A percentile compares a stretch with the other conserved stretches of the same genome.
These are phyloP conservation scores for Petrocephalus schoutedeni DNA, from an alignment of 2,797 vertebrate genomes.

Conservation along the genomic window DNA sequence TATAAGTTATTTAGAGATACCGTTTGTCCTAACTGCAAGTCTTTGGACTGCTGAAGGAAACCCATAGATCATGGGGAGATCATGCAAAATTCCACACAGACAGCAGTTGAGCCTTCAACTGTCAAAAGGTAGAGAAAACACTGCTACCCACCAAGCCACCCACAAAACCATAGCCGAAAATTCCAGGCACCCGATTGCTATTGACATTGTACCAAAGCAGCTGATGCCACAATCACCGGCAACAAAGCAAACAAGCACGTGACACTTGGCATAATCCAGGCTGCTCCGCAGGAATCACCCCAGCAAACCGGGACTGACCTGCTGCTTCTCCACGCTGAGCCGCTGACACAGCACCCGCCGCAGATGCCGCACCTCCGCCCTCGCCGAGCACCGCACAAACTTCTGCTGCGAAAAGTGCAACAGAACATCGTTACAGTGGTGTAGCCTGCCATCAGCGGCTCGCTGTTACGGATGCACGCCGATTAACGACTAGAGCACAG, in stretches of 20 bases:
- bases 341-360: constrained; percentile 86
- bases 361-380: constrained; percentile 87
- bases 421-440: neutral
- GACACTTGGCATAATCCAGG: neutral
- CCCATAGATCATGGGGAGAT: neutral
- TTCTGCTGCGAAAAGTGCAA: constrained; percentile 72
- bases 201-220: neutral
- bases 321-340: constrained; percentile 79
- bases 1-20: neutral
- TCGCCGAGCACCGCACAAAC: constrained; percentile 87
- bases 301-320: constrained; percentile 57
- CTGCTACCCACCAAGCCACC: neutral
- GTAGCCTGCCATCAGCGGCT: neutral
- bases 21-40: neutral
- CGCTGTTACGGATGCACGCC: neutral
- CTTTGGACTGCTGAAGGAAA: neutral
- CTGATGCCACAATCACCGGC: neutral
- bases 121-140: neutral
- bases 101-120: too few relatives aligned
- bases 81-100: neutral
- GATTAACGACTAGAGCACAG: neutral
- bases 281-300: neutral
- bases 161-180: neutral
- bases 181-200: neutral
- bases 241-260: neutral